Evolutionary conservation across 1,140 invertebrate species (phyloP), one percentile per base, ranked within the genome.

Genomic region (Sycophaga agraensis): DNA sequence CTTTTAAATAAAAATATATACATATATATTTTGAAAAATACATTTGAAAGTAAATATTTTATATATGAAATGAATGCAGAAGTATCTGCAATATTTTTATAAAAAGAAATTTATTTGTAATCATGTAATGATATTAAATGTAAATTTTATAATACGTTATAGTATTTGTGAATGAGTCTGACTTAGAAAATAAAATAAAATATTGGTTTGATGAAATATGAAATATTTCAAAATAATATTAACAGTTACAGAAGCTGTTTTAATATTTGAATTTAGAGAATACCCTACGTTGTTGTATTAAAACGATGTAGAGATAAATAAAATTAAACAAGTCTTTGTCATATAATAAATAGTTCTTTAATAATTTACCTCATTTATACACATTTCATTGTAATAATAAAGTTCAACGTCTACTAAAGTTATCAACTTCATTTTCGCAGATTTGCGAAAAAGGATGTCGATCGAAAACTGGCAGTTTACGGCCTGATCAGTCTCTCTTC

Each of bases 291-390:
- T n/a, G n/a, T 45, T 45, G 12, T 21, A 45, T 45, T 17, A 22
- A 14, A 19, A 11, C n/a, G 1, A 11, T 22, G 24, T 28, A 24
- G 14, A 16, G 2, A 59, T 43, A 14, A 11, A 42, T 26, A 42
- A 40, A 31, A 14, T n/a, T n/a, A 40, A 43, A 62, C 12, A 42
- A 40, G 37, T 64, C 28, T 63, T 43, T 64, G 14, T 28, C 35
- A 34, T 64, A 64, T 63, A 71, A 69, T 71, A 71, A 71, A 71
- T 71, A 71, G 65, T 62, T 69, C 59, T 69, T 70, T 66, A 69
- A 71, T 68, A 67, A 71, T 68, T 69, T 69, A 69, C 64, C 63
- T 67, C 37, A 31, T 64, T 65, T 71, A 65, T 71, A 65, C 65
- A 71, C 64, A 69, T 66, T 63, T 67, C 65, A 49, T 68, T 68